Evolutionary conservation across 1,140 invertebrate species (phyloP).

Genomic region (Polypedilum vanderplanki): DNA sequence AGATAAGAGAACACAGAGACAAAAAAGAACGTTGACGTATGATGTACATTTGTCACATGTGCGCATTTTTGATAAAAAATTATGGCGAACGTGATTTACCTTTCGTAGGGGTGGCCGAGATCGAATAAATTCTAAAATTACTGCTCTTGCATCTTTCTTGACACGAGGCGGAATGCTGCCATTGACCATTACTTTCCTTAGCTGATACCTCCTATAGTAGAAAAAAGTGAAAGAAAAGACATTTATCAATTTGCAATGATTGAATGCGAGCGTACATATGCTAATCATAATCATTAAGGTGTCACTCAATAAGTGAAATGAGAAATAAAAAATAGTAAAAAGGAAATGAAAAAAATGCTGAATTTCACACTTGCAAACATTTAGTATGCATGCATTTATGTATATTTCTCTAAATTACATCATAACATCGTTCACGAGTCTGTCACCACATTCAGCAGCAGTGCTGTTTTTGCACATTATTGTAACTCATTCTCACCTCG

Average conservation of each 20-base stretch:
- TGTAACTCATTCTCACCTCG: slow-evolving; percentile 49
- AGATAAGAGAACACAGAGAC: no score
- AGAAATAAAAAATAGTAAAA: background rate
- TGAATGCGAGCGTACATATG: background rate
- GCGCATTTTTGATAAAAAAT: no score
- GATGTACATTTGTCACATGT: no score
- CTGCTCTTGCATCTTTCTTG: slow-evolving; percentile 88
- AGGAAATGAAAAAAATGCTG: background rate
- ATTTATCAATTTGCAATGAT: slow-evolving; percentile 4
- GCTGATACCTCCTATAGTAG: slow-evolving; percentile 56
- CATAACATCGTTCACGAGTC: background rate
- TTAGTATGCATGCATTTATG: no score
- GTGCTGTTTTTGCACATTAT: no score
- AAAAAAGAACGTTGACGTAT: no score
- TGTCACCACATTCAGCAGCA: no score
- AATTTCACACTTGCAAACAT: background rate
- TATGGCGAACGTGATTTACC: slow-evolving; percentile 49
- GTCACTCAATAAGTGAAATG: slow-evolving; percentile 18
- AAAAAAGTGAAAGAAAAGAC: background rate
- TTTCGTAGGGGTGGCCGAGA: slow-evolving; percentile 89
- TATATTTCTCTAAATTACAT: background rate
- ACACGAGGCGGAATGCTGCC: slow-evolving; percentile 74
- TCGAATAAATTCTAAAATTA: slow-evolving; percentile 94
- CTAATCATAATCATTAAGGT: slow-evolving; percentile 14
- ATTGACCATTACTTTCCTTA: slow-evolving; percentile 73